phyloP scores from a whole-genome alignment of 1,140 invertebrate species.

The Aphelenchoides avenae region DNA sequence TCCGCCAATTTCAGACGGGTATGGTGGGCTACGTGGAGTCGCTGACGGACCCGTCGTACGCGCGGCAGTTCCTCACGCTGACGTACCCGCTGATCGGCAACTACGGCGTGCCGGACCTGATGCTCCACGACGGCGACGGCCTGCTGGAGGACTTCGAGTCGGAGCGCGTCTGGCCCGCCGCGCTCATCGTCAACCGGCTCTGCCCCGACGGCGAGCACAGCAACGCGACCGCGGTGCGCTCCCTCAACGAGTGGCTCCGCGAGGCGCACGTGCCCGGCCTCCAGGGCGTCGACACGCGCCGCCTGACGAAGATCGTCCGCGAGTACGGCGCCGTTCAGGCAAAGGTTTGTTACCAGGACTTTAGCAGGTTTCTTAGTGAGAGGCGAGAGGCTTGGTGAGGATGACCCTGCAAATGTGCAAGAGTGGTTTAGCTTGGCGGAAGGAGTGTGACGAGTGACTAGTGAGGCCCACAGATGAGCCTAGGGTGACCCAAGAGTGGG shows the following conservation, averaged over 20 bases:
- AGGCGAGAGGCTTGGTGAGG: no score
- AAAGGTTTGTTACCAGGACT: no score
- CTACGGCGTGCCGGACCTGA: conserved; percentile 86
- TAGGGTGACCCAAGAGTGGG: no score
- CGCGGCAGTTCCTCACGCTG: conserved; percentile 83
- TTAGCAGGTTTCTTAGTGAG: no score
- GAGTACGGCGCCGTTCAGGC: conserved; percentile 77
- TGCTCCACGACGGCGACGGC: conserved; percentile 69
- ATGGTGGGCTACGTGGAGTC: no score
- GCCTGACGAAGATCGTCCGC: conserved; percentile 79
- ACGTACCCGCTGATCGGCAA: conserved; percentile 97
- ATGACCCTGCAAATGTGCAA: no score
- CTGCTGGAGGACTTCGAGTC: conserved; percentile 89
- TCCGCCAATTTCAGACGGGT: no score
- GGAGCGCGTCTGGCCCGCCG: conserved; percentile 81
- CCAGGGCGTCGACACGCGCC: conserved; percentile 71
- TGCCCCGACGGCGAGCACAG: conserved; percentile 51
- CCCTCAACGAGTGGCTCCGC: conserved; percentile 44
- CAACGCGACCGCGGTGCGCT: conserved; percentile 49
- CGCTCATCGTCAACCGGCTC: conserved; percentile 73
- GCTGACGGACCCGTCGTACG: conserved; percentile 94
- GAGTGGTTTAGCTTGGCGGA: no score
- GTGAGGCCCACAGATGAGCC: no score
- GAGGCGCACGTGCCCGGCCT: conserved; percentile 48
- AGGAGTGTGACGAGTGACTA: no score